These are phyloP conservation scores for Eupithecia vulgata DNA, from an alignment of 2,888 invertebrate species.

Conservation along the genomic window DNA sequence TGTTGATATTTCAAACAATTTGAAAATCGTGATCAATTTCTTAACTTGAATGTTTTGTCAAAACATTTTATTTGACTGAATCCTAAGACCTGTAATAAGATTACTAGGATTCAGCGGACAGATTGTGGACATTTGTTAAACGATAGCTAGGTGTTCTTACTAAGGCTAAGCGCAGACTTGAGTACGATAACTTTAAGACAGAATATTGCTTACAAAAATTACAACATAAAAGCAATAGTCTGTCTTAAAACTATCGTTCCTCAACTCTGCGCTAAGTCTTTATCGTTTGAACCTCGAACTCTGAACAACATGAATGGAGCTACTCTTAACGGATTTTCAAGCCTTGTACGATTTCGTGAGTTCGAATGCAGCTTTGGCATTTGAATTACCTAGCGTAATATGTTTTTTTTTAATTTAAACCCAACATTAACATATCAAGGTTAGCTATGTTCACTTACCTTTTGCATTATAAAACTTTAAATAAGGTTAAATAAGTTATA, in stretches of 20 bases:
- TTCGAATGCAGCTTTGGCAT: not conserved
- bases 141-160: not conserved
- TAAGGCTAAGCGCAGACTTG: too few relatives aligned
- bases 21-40: constrained; percentile 54
- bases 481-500: not conserved
- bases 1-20: constrained; percentile 59
- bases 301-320: not conserved
- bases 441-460: constrained; percentile 14
- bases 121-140: not conserved
- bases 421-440: not conserved
- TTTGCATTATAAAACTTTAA: not conserved
- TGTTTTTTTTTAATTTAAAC: constrained; percentile 4
- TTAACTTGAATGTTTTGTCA: not conserved
- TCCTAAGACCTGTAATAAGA: not conserved
- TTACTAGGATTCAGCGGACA: not conserved
- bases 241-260: too few relatives aligned
- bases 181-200: too few relatives aligned
- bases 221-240: too few relatives aligned
- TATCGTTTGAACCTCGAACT: not conserved
- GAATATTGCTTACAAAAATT: too few relatives aligned
- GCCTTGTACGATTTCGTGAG: not conserved
- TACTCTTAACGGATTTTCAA: not conserved
- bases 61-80: not conserved
- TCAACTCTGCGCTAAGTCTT: too few relatives aligned
- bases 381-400: not conserved